A percentile compares a stretch with the other conserved stretches of the same genome.
These are phyloP conservation scores for Hypocryptadius cinnamomeus DNA, from an alignment of 2,113 vertebrate genomes.

Conservation along the genomic window DNA sequence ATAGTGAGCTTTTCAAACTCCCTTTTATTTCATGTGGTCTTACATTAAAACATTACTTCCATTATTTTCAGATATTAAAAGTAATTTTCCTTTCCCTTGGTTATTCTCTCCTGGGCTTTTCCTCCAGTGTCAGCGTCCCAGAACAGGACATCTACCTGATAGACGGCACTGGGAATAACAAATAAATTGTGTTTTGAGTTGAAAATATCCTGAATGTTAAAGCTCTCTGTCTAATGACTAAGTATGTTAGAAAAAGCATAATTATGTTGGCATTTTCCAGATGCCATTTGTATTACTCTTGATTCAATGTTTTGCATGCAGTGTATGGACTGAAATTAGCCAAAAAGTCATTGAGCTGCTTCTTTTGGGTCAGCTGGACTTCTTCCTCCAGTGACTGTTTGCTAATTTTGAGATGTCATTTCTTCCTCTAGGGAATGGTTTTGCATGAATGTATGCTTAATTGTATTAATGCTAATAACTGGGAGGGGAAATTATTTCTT, in stretches of 20 bases:
- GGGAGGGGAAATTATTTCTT: neutral
- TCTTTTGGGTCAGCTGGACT: neutral
- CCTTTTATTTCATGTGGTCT: neutral
- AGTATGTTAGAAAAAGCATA: neutral
- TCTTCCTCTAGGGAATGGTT: neutral
- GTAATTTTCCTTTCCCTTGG: neutral
- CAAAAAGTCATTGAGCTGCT: neutral
- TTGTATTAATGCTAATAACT: neutral
- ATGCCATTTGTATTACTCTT: neutral
- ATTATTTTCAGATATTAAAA: neutral
- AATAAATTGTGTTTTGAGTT: neutral
- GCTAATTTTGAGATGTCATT: neutral
- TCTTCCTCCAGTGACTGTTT: neutral
- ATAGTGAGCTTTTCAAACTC: neutral
- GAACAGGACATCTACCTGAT: neutral
- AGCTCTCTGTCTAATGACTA: neutral
- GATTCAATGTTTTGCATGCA: neutral
- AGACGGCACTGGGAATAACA: neutral
- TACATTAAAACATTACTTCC: neutral
- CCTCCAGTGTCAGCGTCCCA: neutral
- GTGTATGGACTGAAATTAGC: neutral
- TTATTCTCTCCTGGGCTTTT: neutral
- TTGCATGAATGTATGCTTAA: neutral
- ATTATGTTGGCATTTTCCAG: neutral
- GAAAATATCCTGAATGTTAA: neutral